Evolutionary conservation across 2,113 vertebrate genomes (phyloP).

Genomic region (Sebastes fasciatus): DNA sequence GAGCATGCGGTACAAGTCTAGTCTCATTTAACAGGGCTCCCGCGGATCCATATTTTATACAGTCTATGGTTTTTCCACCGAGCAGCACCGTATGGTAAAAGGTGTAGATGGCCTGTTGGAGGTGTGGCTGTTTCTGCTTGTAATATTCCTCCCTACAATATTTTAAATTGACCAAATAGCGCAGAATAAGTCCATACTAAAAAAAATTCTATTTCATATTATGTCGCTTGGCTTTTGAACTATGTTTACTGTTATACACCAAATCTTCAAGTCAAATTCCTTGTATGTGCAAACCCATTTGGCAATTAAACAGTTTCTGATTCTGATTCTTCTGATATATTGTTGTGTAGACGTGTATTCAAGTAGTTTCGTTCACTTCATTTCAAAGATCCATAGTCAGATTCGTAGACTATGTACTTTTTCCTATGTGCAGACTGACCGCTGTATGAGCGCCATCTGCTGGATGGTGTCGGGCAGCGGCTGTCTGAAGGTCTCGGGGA

Average conservation of each 20-base stretch:
- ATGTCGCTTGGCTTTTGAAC: not conserved
- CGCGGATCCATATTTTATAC: too few species aligned
- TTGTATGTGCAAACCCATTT: not conserved
- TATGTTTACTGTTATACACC: too few species aligned
- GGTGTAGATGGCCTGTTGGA: not conserved
- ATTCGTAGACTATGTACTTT: not conserved
- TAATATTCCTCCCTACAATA: not conserved
- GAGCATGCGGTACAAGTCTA: too few species aligned
- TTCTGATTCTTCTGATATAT: not conserved
- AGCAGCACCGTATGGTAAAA: not conserved
- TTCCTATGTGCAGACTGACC: conserved; percentile 42
- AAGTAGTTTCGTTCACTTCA: not conserved
- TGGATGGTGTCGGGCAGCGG: conserved; percentile 63
- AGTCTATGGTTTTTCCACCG: too few species aligned
- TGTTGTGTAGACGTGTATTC: not conserved
- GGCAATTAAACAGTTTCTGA: not conserved
- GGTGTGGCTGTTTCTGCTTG: not conserved
- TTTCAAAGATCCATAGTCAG: not conserved
- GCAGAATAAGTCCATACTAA: not conserved
- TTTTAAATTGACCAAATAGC: not conserved
- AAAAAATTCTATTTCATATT: not conserved
- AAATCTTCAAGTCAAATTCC: not conserved
- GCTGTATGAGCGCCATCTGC: conserved; percentile 34
- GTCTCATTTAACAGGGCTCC: too few species aligned
- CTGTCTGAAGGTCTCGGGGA: conserved; percentile 67